Percentiles rank a stretch among this genome's conserved stretches.
Conservation (phyloP, 1,140 invertebrate genomes). For the Polypedilum pembai region DNA sequence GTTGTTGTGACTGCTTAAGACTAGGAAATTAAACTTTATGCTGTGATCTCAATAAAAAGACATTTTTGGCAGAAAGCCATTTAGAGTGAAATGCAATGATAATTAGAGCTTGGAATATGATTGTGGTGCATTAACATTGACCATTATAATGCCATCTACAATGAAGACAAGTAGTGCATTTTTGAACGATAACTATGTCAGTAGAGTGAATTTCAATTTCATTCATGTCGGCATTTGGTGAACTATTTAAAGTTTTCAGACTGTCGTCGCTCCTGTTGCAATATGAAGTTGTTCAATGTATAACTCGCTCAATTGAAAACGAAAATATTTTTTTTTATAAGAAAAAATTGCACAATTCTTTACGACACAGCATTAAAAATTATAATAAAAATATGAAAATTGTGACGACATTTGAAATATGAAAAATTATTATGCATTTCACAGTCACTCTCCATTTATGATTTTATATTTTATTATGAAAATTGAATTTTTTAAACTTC, state of each 20-base stretch:
- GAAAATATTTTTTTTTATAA: too few species aligned
- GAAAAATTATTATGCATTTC: too few species aligned
- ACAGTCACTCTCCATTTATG: too few species aligned
- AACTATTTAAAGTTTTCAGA: neutral
- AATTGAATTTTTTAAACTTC: too few species aligned
- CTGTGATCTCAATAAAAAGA: neutral
- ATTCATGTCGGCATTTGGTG: constrained; percentile 5
- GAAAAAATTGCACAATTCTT: too few species aligned
- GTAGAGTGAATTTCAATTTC: constrained; percentile 5
- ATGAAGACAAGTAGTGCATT: neutral
- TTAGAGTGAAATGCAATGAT: neutral
- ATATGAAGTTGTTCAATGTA: neutral
- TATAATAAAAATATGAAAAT: too few species aligned
- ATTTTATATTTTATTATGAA: too few species aligned
- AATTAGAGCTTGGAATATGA: neutral
- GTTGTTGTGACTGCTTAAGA: neutral
- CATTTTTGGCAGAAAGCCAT: neutral
- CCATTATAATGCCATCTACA: neutral
- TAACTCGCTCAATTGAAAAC: too few species aligned
- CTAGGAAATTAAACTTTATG: neutral
- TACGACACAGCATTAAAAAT: too few species aligned
- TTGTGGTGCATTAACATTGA: neutral
- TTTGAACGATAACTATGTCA: neutral
- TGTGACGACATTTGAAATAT: too few species aligned
- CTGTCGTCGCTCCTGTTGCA: neutral